A percentile compares a stretch with the other conserved stretches of the same genome.
Evolutionary conservation across 1,140 invertebrate genomes (phyloP).

Genomic region (Campoletis sonorensis): DNA sequence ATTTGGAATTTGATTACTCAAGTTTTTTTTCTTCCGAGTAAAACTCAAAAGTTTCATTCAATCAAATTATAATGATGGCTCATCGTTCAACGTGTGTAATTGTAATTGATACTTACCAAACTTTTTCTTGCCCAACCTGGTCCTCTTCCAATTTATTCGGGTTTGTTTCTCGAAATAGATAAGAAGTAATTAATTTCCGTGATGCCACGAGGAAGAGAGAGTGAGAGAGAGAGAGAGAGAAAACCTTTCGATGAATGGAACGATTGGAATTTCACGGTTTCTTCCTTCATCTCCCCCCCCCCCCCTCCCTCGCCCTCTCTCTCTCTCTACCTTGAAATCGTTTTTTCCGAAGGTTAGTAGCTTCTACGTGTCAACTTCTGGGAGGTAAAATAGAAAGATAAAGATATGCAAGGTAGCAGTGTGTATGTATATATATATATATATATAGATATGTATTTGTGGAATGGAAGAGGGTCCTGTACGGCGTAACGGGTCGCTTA

Average conservation of each 20-base stretch:
- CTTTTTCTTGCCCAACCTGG: background rate
- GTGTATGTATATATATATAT: background rate
- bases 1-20: too few species aligned
- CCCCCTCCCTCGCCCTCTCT: too few species aligned
- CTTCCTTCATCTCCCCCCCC: background rate
- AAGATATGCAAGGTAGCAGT: slow-evolving; percentile 19
- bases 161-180: slow-evolving; percentile 10
- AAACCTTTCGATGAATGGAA: slow-evolving; percentile 3
- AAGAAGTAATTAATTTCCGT: slow-evolving; percentile 27
- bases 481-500: slow-evolving; percentile 54
- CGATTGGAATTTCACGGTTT: slow-evolving; percentile 28
- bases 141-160: slow-evolving; percentile 23
- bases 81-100: too few species aligned
- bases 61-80: too few species aligned
- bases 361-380: slow-evolving; percentile 41
- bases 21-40: too few species aligned
- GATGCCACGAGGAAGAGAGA: background rate
- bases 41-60: too few species aligned
- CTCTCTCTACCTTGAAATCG: background rate
- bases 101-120: background rate
- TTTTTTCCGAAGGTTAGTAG: slow-evolving; percentile 26
- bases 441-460: background rate
- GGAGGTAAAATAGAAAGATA: slow-evolving; percentile 27
- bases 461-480: slow-evolving; percentile 38
- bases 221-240: background rate